phyloP scores from a whole-genome alignment of 2,113 vertebrate genomes.

The Hippoglossus stenolepis region DNA sequence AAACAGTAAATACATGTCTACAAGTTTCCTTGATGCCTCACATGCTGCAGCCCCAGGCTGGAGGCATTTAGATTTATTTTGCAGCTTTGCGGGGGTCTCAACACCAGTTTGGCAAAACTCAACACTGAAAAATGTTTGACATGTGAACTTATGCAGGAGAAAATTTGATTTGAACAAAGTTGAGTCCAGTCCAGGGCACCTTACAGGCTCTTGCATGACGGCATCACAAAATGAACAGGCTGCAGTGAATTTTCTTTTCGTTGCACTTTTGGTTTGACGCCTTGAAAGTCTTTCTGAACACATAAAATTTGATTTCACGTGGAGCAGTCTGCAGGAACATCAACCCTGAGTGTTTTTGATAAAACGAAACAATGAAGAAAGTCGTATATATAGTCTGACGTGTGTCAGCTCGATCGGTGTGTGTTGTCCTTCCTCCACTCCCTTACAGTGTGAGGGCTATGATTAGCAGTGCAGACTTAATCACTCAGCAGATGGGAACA shows the following conservation, averaged over 20 bases:
- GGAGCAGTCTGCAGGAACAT: neutral
- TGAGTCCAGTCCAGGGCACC: neutral
- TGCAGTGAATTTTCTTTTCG: neutral
- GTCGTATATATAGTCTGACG: neutral
- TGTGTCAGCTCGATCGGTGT: neutral
- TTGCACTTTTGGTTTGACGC: neutral
- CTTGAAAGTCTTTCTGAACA: neutral
- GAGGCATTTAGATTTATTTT: neutral
- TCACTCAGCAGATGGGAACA: conserved; percentile 70
- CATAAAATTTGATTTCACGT: neutral
- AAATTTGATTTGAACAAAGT: neutral
- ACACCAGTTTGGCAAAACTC: neutral
- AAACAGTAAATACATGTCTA: neutral
- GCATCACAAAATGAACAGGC: neutral
- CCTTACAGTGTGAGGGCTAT: conserved; percentile 43
- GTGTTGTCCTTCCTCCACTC: conserved; percentile 24
- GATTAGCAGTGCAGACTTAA: conserved; percentile 72
- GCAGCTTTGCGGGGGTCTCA: neutral
- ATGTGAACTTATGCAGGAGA: neutral
- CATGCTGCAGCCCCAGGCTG: neutral
- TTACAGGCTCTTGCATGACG: neutral
- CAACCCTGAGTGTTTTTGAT: neutral
- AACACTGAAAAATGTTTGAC: no score
- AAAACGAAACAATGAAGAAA: neutral
- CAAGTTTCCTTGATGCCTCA: neutral